phyloP scores from a whole-genome alignment of 2,113 vertebrate species.

The Oncorhynchus masou region DNA sequence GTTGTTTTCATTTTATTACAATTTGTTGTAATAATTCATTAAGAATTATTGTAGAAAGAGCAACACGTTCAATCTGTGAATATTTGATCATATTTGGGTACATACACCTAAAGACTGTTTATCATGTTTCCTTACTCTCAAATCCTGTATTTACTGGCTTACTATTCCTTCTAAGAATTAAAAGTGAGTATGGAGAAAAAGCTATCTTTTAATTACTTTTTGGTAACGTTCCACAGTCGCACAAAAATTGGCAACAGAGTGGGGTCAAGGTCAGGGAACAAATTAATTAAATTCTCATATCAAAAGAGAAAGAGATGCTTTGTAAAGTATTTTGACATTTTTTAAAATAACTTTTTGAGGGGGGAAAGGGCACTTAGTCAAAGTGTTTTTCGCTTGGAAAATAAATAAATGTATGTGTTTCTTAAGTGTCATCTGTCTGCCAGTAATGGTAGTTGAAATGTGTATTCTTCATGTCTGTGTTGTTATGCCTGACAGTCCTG shows the following conservation, averaged over 20 bases:
- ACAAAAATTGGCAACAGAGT: constrained; percentile 41
- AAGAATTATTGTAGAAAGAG: neutral
- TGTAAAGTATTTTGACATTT: constrained; percentile 21
- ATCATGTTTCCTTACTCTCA: constrained; percentile 20
- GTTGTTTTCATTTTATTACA: too few species aligned
- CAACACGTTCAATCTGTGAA: neutral
- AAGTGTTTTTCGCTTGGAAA: constrained; percentile 13
- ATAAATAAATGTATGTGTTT: constrained; percentile 32
- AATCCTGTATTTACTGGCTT: constrained; percentile 32
- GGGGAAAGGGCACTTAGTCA: constrained; percentile 7
- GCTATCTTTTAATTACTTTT: constrained; percentile 65
- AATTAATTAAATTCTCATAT: constrained; percentile 63
- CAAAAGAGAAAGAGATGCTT: constrained; percentile 37
- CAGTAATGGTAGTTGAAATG: constrained; percentile 13
- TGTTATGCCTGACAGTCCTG: constrained; percentile 25
- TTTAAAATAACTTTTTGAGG: constrained; percentile 20
- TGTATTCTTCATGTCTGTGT: constrained; percentile 28
- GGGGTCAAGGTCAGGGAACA: constrained; percentile 52
- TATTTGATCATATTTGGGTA: neutral
- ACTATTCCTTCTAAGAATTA: constrained; percentile 28
- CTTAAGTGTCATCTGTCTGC: constrained; percentile 2
- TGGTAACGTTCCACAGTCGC: constrained; percentile 36
- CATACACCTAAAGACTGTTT: constrained; percentile 30
- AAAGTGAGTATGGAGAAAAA: constrained; percentile 34
- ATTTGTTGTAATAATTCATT: too few species aligned